Evolutionary conservation across 2,113 vertebrate genomes (phyloP).

Genomic region (Petromus typicus): DNA sequence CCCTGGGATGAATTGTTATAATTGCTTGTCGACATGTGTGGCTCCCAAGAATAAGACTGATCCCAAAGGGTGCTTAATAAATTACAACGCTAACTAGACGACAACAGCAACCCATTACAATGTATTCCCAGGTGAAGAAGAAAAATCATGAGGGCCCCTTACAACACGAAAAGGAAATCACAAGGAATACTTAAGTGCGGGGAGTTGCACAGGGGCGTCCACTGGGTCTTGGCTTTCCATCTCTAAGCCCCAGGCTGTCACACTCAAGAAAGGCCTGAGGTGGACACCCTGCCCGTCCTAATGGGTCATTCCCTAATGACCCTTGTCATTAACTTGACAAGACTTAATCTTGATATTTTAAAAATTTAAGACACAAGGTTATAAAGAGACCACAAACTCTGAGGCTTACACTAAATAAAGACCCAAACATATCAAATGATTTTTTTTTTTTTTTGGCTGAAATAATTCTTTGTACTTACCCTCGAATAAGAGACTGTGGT

Average conservation of each 20-base stretch:
- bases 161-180: background rate
- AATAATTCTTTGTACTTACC: constrained; percentile 84
- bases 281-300: background rate
- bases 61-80: background rate
- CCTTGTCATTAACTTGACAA: background rate
- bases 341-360: background rate
- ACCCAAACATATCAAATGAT: background rate
- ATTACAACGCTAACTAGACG: background rate
- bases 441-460: background rate
- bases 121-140: background rate
- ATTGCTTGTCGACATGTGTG: background rate
- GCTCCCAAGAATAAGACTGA: constrained; percentile 8
- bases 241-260: background rate
- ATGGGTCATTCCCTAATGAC: no score
- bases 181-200: background rate
- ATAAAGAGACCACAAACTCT: background rate
- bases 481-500: constrained; percentile 91
- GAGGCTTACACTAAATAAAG: background rate
- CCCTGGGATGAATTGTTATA: background rate
- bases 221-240: background rate
- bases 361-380: background rate
- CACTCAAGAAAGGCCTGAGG: background rate
- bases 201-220: background rate
- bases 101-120: background rate
- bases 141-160: background rate